Conservation (phyloP, 2,113 vertebrate species). For the Zosterops pallidus region DNA sequence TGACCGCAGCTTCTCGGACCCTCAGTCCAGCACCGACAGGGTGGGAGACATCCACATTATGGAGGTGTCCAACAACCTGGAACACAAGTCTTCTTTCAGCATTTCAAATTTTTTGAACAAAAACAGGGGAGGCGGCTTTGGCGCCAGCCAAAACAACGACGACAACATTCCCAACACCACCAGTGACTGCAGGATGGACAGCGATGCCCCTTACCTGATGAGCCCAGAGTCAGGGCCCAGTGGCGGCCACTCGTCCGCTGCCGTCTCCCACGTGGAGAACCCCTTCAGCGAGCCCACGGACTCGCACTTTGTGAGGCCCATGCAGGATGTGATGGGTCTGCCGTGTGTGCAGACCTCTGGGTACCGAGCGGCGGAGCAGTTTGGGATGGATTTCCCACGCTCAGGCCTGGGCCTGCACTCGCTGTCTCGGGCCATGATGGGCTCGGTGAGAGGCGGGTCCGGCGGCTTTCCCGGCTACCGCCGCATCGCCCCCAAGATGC, state of each 20-base stretch:
- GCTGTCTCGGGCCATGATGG: slow-evolving; percentile 80
- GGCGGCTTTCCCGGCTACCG: slow-evolving; percentile 87
- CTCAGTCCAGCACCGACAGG: slow-evolving; percentile 85
- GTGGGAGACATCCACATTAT: slow-evolving; percentile 84
- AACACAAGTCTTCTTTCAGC: slow-evolving; percentile 84
- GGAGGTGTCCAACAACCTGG: slow-evolving; percentile 80
- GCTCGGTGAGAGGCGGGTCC: slow-evolving; percentile 76
- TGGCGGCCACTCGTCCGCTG: slow-evolving; percentile 68
- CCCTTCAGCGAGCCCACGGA: slow-evolving; percentile 80
- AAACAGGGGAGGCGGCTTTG: slow-evolving; percentile 72
- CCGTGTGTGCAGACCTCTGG: slow-evolving; percentile 75
- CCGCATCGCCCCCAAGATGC: slow-evolving; percentile 92
- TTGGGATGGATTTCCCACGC: slow-evolving; percentile 87
- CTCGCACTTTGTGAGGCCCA: slow-evolving; percentile 85
- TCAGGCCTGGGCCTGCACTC: slow-evolving; percentile 88
- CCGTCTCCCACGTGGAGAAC: slow-evolving; percentile 79
- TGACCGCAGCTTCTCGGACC: slow-evolving; percentile 91
- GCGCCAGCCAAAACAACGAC: slow-evolving; percentile 70
- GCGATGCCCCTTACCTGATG: slow-evolving; percentile 81
- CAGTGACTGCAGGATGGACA: slow-evolving; percentile 83
- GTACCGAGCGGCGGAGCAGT: slow-evolving; percentile 80
- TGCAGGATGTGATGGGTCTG: slow-evolving; percentile 84
- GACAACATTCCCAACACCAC: slow-evolving; percentile 92
- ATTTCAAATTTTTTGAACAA: slow-evolving; percentile 90
- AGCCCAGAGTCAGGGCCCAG: slow-evolving; percentile 79